Conservation (phyloP, 2,888 invertebrate genomes). For the Polydrusus pterygomalis region DNA sequence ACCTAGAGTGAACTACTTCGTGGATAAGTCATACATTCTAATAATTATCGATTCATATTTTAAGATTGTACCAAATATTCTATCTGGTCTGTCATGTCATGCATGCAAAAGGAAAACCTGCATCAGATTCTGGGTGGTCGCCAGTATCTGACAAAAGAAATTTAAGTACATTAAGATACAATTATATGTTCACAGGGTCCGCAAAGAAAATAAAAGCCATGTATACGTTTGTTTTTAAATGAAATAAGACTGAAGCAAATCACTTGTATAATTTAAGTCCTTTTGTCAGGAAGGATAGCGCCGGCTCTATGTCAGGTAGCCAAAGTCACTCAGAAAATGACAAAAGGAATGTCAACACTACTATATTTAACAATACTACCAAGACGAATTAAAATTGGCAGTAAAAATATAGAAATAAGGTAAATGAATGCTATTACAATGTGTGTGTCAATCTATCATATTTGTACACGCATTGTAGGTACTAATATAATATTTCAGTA, state of each 20-base stretch:
- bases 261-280: slow-evolving; percentile 67
- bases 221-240: slow-evolving; percentile 55
- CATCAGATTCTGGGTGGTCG: slow-evolving; percentile 66
- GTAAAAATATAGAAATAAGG: not conserved
- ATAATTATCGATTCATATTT: not conserved
- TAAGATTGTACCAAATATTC: not conserved
- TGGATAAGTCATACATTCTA: too few relatives aligned
- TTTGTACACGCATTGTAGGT: too few relatives aligned
- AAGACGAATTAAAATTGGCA: not conserved
- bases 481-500: too few relatives aligned
- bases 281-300: slow-evolving; percentile 58
- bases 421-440: too few relatives aligned
- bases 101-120: slow-evolving; percentile 42
- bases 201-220: slow-evolving; percentile 44
- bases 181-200: slow-evolving; percentile 59
- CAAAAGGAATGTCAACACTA: slow-evolving; percentile 50
- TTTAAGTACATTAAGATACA: slow-evolving; percentile 70
- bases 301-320: slow-evolving; percentile 54
- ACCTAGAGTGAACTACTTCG: too few relatives aligned
- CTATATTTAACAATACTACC: slow-evolving; percentile 13
- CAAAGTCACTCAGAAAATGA: slow-evolving; percentile 57
- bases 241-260: slow-evolving; percentile 62
- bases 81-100: not conserved
- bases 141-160: slow-evolving; percentile 66
- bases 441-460: too few relatives aligned